Evolutionary conservation across 2,888 invertebrate genomes (phyloP), one percentile per base, ranked within the genome.

Genomic region (Strigamia transsilvanica): DNA sequence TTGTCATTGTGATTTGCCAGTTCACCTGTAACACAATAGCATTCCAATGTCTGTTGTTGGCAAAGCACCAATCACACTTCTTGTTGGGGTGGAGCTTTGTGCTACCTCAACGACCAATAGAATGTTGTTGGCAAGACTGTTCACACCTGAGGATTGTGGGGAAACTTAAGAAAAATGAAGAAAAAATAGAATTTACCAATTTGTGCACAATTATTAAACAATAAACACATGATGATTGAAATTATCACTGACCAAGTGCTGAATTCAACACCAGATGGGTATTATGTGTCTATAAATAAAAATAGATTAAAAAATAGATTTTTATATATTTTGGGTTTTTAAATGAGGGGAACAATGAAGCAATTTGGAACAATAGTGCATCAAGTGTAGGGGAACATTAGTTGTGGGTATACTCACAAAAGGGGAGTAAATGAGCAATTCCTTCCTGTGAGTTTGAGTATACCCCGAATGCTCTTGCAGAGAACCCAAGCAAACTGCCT

Each of bases 31-130:
- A 73, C 73, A 73, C 73, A 73, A 73, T 73, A 27, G 73, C 73
- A 73, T 73, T 73, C 73, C 73, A 27, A 32, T 73, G 27, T 66
- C 61, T 27, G 73, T 73, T 73, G 73, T 73, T 27, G 73, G 73
- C 27, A 27, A n/a, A 12, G 21, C 18, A 73, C 73, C 73, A 73
- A 73, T 73, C 27, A 27, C 73, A 27, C 13, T 27, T 23, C 15
- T 9, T 15, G 73, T 13, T 27, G 73, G 73, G 73, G 73, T 73
- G 73, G 73, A 27, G 73, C 73, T 73, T 73, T 73, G 73, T 73
- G 32, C 27, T 32, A 12, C 23, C 27, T 73, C 73, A 27, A 73
- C 73, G n/a, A 73, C 73, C 73, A 73, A 73, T 73, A 13, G 73
- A 27, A 73, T 27, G 13, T 10, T 73, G 27, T 73, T 66, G n/a